Percentiles rank a stretch among this genome's conserved stretches.
Conservation (phyloP, 2,888 invertebrate species). For the Priocnemis perturbator region DNA sequence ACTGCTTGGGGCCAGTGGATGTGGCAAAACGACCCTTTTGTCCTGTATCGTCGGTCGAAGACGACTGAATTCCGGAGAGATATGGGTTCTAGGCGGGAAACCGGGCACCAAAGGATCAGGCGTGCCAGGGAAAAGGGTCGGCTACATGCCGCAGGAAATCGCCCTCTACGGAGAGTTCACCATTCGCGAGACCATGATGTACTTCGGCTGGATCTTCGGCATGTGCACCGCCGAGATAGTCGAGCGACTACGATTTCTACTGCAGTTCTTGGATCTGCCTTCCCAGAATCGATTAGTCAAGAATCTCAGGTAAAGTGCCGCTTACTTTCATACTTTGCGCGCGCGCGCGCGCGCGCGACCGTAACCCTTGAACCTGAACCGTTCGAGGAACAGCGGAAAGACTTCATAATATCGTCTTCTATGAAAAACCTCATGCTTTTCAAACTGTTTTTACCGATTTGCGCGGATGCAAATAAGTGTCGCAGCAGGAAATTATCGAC, state of each 20-base stretch:
- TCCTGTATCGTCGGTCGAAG: conserved; percentile 94
- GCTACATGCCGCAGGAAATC: conserved; percentile 97
- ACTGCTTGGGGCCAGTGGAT: conserved; percentile 94
- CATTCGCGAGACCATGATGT: conserved; percentile 96
- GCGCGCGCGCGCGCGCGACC: too few relatives aligned
- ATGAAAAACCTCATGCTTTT: too few relatives aligned
- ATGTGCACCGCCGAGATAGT: conserved; percentile 90
- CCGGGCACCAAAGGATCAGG: conserved; percentile 94
- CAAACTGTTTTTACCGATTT: too few relatives aligned
- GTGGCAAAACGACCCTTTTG: conserved; percentile 96
- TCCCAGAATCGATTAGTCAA: conserved; percentile 88
- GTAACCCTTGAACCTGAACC: too few relatives aligned
- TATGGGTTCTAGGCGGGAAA: conserved; percentile 92
- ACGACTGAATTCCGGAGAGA: conserved; percentile 89
- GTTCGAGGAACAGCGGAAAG: too few relatives aligned
- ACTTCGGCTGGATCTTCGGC: conserved; percentile 96
- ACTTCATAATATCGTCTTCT: too few relatives aligned
- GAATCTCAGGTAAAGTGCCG: conserved; percentile 80
- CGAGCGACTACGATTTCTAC: conserved; percentile 88
- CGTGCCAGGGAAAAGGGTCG: conserved; percentile 95
- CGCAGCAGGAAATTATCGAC: too few relatives aligned
- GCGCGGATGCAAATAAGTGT: too few relatives aligned
- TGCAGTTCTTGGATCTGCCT: conserved; percentile 94
- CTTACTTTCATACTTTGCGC: background rate
- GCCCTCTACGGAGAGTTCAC: conserved; percentile 94